phyloP scores from a whole-genome alignment of 2,113 vertebrate genomes.

The Ceuthmochares aereus region DNA sequence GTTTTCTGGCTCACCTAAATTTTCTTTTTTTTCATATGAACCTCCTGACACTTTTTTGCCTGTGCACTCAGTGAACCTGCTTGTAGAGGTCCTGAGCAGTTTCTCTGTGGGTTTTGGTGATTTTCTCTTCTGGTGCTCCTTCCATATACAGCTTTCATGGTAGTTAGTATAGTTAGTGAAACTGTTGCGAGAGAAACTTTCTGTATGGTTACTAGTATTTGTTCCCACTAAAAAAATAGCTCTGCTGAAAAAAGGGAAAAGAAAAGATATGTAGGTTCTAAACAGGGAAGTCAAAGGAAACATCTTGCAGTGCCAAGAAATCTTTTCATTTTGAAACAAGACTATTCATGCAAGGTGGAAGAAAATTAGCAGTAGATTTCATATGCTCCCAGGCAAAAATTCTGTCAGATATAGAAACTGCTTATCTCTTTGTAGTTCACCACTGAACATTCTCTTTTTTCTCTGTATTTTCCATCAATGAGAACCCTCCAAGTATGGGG shows the following conservation, averaged over 20 bases:
- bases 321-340: not conserved
- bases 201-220: not conserved
- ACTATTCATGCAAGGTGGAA: not conserved
- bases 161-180: not conserved
- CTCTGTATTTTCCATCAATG: not conserved
- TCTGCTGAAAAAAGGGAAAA: not conserved
- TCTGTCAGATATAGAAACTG: not conserved
- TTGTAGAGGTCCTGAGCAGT: not conserved
- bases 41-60: not conserved
- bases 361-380: not conserved
- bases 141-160: not conserved
- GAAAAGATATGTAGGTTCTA: not conserved
- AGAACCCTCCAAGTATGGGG: accelerated
- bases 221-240: not conserved
- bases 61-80: not conserved
- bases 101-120: not conserved
- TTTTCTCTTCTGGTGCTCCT: not conserved
- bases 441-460: not conserved
- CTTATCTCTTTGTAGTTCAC: not conserved
- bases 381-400: not conserved
- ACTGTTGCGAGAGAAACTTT: not conserved
- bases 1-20: not conserved
- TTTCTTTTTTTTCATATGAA: not conserved
- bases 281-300: not conserved
- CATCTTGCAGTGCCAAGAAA: not conserved